Conservation (phyloP, 2,888 invertebrate genomes). For the Ferdinandea cuprea region DNA sequence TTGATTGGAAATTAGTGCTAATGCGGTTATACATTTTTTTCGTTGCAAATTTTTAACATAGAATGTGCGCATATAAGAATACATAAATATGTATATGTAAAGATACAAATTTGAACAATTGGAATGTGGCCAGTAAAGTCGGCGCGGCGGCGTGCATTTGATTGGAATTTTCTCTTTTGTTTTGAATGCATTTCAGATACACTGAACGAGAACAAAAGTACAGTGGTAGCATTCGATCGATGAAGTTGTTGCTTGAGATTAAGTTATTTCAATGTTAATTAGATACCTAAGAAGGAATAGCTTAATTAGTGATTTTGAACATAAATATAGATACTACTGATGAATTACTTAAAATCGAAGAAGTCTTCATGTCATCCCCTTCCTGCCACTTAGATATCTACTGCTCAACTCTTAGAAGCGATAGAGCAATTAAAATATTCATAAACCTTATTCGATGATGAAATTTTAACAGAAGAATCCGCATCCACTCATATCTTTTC, state of each 20-base stretch:
- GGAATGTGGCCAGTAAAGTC: constrained; percentile 42
- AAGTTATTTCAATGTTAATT: too few relatives aligned
- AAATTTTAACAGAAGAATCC: too few relatives aligned
- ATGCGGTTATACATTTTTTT: constrained; percentile 25
- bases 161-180: constrained; percentile 33
- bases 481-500: too few relatives aligned
- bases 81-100: not conserved
- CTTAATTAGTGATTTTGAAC: too few relatives aligned
- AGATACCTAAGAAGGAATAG: too few relatives aligned
- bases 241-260: not conserved
- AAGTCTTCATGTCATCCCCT: too few relatives aligned
- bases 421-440: too few relatives aligned
- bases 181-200: not conserved
- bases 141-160: constrained; percentile 16
- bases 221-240: constrained; percentile 27
- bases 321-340: too few relatives aligned
- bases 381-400: too few relatives aligned
- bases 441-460: too few relatives aligned
- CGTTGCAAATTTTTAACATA: constrained; percentile 22
- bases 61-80: constrained; percentile 13
- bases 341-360: too few relatives aligned
- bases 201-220: not conserved
- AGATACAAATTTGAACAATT: constrained; percentile 10
- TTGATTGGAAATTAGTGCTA: constrained; percentile 63
- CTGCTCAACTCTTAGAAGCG: too few relatives aligned